Conservation (phyloP, 2,888 invertebrate genomes). For the Stomorhina lunata region DNA sequence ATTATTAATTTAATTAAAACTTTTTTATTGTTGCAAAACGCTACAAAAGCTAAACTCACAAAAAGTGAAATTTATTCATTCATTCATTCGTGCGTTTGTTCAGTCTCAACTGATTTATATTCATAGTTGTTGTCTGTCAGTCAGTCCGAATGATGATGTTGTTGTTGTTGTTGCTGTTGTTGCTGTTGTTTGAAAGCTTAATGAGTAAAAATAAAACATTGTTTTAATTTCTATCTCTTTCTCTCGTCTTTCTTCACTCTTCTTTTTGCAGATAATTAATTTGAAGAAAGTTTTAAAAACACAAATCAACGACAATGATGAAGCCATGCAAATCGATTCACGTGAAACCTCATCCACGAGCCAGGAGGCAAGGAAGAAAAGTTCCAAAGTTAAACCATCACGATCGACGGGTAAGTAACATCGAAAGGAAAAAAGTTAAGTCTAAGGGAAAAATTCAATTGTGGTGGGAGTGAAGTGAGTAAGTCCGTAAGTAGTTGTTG, state of each 20-base stretch:
- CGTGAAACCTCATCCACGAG: conserved; percentile 82
- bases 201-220: not conserved
- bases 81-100: too few relatives aligned
- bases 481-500: not conserved
- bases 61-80: too few relatives aligned
- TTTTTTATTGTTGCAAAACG: conserved; percentile 63
- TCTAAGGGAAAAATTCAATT: conserved; percentile 29
- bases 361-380: conserved; percentile 78
- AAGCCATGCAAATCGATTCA: conserved; percentile 89
- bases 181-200: not conserved
- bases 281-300: conserved; percentile 94
- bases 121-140: not conserved
- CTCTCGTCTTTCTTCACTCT: not conserved
- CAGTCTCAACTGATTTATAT: conserved; percentile 2
- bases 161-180: too few relatives aligned
- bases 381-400: conserved; percentile 76
- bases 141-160: too few relatives aligned
- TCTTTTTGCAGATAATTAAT: conserved; percentile 85
- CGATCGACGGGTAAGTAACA: conserved; percentile 73
- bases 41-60: too few relatives aligned
- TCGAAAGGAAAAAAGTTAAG: conserved; percentile 2
- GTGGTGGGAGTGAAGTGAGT: not conserved
- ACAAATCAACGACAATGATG: conserved; percentile 90
- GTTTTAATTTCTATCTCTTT: not conserved
- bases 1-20: conserved; percentile 62